phyloP scores from a whole-genome alignment of 2,888 invertebrate species.

The Aricia artaxerxes region DNA sequence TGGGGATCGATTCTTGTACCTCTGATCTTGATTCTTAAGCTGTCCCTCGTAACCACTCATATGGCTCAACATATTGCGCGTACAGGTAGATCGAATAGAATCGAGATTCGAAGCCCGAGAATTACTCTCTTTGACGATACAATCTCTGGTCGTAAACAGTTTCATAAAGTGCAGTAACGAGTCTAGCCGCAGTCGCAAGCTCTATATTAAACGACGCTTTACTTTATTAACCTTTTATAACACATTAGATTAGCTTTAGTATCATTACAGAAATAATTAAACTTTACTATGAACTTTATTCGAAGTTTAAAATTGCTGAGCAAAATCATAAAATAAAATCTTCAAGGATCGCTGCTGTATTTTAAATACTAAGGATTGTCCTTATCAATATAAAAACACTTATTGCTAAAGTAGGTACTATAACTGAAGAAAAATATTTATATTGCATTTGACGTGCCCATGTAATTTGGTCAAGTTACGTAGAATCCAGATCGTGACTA shows the following conservation, averaged over 20 bases:
- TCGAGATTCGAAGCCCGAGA: background rate
- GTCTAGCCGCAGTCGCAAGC: conserved; percentile 1
- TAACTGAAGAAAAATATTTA: too few species aligned
- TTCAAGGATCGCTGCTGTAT: too few species aligned
- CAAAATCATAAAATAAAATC: background rate
- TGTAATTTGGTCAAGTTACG: too few species aligned
- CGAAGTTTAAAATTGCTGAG: background rate
- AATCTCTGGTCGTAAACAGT: conserved; percentile 19
- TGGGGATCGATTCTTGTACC: background rate
- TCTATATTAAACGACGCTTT: conserved; percentile 23
- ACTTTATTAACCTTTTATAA: conserved; percentile 24
- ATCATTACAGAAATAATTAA: conserved; percentile 15
- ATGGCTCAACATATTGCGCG: too few species aligned
- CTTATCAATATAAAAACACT: too few species aligned
- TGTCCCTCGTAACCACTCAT: too few species aligned
- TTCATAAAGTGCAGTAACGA: conserved; percentile 29
- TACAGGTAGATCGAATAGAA: background rate
- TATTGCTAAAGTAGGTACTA: too few species aligned
- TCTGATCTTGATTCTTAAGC: too few species aligned
- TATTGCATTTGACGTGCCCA: too few species aligned
- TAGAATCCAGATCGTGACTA: too few species aligned
- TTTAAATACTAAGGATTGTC: too few species aligned
- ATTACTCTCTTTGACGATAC: background rate
- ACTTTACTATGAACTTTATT: background rate
- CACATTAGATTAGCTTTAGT: conserved; percentile 26